A percentile compares a stretch with the other conserved stretches of the same genome.
Conservation (phyloP, 2,888 invertebrate species). For the Oscheius sp. region DNA sequence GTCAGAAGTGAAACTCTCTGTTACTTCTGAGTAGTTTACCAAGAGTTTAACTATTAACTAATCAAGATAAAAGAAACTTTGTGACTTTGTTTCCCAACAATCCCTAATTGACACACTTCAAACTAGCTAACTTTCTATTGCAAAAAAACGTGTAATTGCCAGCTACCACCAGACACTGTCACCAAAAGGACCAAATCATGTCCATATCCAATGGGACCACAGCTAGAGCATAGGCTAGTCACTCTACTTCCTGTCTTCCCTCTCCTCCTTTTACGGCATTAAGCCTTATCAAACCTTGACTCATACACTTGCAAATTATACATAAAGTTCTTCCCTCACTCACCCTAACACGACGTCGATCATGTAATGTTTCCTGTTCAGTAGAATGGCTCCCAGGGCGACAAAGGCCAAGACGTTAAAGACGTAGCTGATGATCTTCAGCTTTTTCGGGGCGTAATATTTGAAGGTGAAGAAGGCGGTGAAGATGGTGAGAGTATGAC, state of each 20-base stretch:
- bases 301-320: neutral
- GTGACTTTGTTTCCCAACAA: no score
- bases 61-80: no score
- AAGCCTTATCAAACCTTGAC: neutral
- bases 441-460: conserved; percentile 63
- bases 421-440: conserved; percentile 60
- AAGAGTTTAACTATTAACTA: no score
- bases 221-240: no score
- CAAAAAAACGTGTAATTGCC: no score
- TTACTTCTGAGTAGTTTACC: neutral
- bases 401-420: conserved; percentile 61
- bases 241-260: no score
- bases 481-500: conserved; percentile 70
- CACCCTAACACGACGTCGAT: conserved; percentile 70
- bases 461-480: conserved; percentile 62
- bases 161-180: no score
- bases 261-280: no score
- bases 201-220: no score
- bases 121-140: no score
- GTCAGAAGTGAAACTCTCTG: neutral
- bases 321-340: conserved; percentile 8
- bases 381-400: conserved; percentile 63
- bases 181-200: no score
- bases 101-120: no score
- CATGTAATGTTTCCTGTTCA: conserved; percentile 70